phyloP scores from a whole-genome alignment of 2,797 vertebrate genomes.

The Malurus splendens region DNA sequence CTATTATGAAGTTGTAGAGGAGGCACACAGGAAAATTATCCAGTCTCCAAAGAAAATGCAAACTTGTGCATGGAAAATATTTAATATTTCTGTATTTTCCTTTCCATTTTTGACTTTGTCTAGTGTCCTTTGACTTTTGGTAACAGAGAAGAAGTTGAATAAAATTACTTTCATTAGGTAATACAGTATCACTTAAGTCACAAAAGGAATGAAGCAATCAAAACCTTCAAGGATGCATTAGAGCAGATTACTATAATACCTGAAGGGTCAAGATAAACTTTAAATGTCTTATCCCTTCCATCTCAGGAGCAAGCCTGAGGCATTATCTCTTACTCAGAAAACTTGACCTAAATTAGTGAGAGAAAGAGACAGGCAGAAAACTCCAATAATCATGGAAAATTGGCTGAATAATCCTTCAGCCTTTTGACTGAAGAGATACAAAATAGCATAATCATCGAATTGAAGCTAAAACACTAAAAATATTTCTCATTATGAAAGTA shows the following conservation, averaged over 20 bases:
- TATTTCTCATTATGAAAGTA: neutral
- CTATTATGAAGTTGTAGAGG: neutral
- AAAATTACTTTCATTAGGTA: neutral
- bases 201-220: neutral
- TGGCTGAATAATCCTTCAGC: neutral
- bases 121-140: neutral
- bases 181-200: neutral
- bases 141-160: neutral
- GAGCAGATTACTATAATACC: conserved; percentile 4
- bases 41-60: neutral
- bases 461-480: neutral
- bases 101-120: neutral
- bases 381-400: neutral
- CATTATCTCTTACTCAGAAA: neutral
- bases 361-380: neutral
- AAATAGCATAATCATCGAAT: neutral
- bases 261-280: conserved; percentile 16
- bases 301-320: neutral
- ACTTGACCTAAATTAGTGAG: neutral
- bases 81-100: neutral
- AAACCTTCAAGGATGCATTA: neutral
- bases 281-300: conserved; percentile 7
- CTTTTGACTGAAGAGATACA: neutral
- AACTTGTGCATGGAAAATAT: neutral
- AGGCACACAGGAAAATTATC: neutral